Conservation (phyloP, 2,113 vertebrate species). For the Salvator merianae region DNA sequence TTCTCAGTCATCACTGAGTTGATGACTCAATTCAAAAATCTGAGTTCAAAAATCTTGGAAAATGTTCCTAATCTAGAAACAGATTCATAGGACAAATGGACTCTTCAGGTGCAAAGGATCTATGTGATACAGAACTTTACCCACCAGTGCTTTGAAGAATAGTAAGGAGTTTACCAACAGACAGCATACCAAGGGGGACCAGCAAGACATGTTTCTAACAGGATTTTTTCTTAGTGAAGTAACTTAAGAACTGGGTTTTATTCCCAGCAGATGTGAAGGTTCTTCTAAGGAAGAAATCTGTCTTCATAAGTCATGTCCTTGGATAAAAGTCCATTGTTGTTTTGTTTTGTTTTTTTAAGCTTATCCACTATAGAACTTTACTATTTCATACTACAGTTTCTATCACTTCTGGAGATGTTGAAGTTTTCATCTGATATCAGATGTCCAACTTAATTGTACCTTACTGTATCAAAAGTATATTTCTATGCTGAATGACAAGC, state of each 20-base stretch:
- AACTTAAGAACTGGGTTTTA: too few species aligned
- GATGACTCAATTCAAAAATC: too few species aligned
- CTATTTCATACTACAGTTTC: not conserved
- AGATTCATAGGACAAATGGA: not conserved
- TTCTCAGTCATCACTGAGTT: not conserved
- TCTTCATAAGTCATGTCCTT: not conserved
- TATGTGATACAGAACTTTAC: not conserved
- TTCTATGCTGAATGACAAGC: conserved; percentile 62
- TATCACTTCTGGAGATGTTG: conserved; percentile 39
- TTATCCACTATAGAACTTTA: not conserved
- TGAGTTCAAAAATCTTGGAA: not conserved
- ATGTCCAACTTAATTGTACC: conserved; percentile 64
- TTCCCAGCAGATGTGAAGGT: too few species aligned
- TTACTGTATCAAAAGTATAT: conserved; percentile 61
- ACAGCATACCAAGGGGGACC: not conserved
- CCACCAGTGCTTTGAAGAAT: not conserved
- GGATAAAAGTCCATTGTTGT: not conserved
- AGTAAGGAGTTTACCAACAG: not conserved
- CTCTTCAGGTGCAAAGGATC: too few species aligned
- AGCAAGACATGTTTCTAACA: not conserved
- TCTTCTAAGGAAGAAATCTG: too few species aligned
- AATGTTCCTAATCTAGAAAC: not conserved
- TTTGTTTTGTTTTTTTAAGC: not conserved
- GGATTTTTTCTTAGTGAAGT: too few species aligned
- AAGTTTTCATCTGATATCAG: conserved; percentile 50